Base-by-base conservation (phyloP, 2,888 invertebrate genomes). In the Rhamnusium bicolor region DNA sequence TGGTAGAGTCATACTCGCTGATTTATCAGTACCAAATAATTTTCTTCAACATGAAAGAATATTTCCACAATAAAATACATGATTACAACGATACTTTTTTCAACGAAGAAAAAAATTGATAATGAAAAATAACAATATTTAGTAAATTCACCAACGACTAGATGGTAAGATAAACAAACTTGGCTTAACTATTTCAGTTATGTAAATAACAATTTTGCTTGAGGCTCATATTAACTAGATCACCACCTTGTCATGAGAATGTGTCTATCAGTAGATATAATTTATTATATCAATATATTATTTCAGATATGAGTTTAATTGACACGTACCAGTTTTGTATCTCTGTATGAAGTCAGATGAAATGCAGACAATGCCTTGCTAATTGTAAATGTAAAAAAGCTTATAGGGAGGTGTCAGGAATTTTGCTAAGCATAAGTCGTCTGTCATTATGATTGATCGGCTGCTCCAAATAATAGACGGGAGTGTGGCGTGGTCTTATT, bases 361-460 rank as follows among this genome's bases (percentile, higher is more conserved):
- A 56, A 67, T n/a, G 56, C 69, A 54, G 40, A 69, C 69, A 69
- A 69, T 69, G 69, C 51, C 18, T 16, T 16, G 53, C 69, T 69
- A 69, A 69, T 69, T 69, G 69, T 69, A 69, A 69, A 69, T 69
- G 69, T 69, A 69, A 69, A 69, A 63, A 69, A 62, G 67, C 46
- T 54, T 53, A 54, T 61, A 53, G 61, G 69, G 54, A 61, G 62
- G 61, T 53, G 69, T 29, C 61, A 47, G 61, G 61, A 53, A 54
- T 46, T 62, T 54, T 53, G 40, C 27, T 19, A 14, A 69, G 61
- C 69, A 69, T 69, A 69, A 69, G 69, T 69, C 69, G 61, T 18
- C 61, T 69, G 69, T 61, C 69, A 58, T 27, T 61, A 51, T 69
- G 69, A 69, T 69, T 69, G 69, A 69, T 69, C 69, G 69, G 61